Base-by-base conservation (phyloP, 1,140 invertebrate species). In the Drosophila quadrilineata region DNA sequence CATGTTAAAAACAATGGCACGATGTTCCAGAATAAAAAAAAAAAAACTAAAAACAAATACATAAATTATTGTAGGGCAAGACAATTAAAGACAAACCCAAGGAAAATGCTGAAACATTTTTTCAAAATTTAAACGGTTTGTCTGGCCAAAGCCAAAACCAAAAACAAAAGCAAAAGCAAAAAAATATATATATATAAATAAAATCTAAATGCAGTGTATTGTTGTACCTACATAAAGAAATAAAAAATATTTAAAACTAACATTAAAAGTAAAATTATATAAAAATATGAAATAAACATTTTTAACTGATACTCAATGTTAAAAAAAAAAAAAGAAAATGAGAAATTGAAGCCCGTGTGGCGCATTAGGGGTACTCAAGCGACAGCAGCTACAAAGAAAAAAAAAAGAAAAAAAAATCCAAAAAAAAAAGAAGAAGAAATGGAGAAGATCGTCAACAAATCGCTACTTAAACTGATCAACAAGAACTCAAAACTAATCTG, bases 11-110 rank as follows among this genome's bases (percentile, higher is more conserved):
- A 56, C 46, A 74, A 75, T 59, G 77, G 77, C 77, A 82, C 77
- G 73, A 77, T 84, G 77, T 82, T 82, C 77, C 77, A 82, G 69
- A 53, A 73, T 57, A n/a, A n/a, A n/a, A n/a, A n/a, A n/a, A n/a
- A n/a, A n/a, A n/a, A n/a, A n/a, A n/a, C n/a, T n/a, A n/a, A n/a
- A n/a, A n/a, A n/a, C n/a, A n/a, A n/a, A n/a, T n/a, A n/a, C n/a
- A n/a, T n/a, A n/a, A n/a, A n/a, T 73, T 56, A 85, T 85, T 70
- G 79, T 82, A 82, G 77, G 69, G 58, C 59, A 77, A 75, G n/a
- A 45, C 50, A 75, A 57, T 60, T n/a, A 19, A 76, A 62, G 75
- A 82, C 64, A 84, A 84, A 82, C 71, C 68, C 75, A 65, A 74
- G 40, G 53, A 50, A 77, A 82, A 70, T 85, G 79, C 77, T 82